Conservation (phyloP, 2,113 vertebrate species). For the Variabilichromis moorii region DNA sequence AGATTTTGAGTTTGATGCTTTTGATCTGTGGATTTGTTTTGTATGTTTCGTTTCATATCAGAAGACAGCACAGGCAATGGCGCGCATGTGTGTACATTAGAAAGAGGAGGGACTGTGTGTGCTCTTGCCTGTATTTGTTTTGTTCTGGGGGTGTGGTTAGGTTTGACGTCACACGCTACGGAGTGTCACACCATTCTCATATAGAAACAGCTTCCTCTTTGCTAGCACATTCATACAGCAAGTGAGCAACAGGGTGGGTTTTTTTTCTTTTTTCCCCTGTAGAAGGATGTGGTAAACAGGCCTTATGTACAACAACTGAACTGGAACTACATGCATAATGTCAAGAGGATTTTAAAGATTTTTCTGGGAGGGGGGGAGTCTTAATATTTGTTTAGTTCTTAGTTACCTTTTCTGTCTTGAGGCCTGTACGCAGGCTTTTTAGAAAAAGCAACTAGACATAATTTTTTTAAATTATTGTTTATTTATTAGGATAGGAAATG, state of each 20-base stretch:
- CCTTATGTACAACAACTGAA: not conserved
- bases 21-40: not conserved
- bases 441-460: not conserved
- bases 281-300: not conserved
- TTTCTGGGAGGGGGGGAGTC: not conserved
- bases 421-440: not conserved
- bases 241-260: not conserved
- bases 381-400: not conserved
- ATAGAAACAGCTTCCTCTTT: constrained; percentile 53
- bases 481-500: constrained; percentile 18
- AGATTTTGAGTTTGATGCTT: not conserved
- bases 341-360: not conserved
- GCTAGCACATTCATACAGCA: not conserved
- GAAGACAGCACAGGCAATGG: not conserved
- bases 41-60: not conserved
- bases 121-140: not conserved
- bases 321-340: not conserved
- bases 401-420: not conserved
- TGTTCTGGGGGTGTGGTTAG: constrained; percentile 44
- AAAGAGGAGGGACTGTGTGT: not conserved
- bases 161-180: constrained; percentile 57
- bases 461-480: not conserved
- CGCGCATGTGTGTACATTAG: rapidly evolving
- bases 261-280: not conserved
- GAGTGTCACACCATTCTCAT: constrained; percentile 64